A percentile compares a stretch with the other conserved stretches of the same genome.
These are phyloP conservation scores for Phaethon lepturus DNA, from an alignment of 2,113 vertebrate species.

Conservation along the genomic window DNA sequence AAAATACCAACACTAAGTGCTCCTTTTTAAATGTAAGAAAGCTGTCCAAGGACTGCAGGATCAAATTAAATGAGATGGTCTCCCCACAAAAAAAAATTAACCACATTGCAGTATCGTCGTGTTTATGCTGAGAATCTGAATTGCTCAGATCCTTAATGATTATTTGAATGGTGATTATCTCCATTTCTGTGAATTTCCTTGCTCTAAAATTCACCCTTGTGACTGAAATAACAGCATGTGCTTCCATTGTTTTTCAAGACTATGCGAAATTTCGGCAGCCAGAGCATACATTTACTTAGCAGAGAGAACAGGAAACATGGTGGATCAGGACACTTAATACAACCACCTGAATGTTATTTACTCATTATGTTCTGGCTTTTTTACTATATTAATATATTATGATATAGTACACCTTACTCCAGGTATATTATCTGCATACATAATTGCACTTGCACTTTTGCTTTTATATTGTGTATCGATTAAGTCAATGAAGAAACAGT, in stretches of 20 bases:
- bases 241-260: neutral
- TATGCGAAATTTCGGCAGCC: neutral
- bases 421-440: neutral
- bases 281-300: neutral
- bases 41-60: neutral
- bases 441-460: neutral
- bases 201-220: neutral
- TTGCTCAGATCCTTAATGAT: neutral
- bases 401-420: neutral
- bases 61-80: neutral
- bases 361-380: neutral
- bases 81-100: neutral
- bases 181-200: neutral
- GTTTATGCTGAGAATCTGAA: neutral
- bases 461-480: neutral
- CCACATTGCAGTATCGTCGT: neutral
- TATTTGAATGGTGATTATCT: neutral
- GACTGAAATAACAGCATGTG: neutral
- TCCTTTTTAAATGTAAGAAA: constrained; percentile 24
- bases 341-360: neutral
- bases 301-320: neutral
- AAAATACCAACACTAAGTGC: neutral
- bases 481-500: neutral
- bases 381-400: neutral
- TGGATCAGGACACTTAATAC: neutral